Percentiles rank a stretch among this genome's conserved stretches.
Evolutionary conservation across 1,140 invertebrate species (phyloP).

Genomic region (Drosophila tani): DNA sequence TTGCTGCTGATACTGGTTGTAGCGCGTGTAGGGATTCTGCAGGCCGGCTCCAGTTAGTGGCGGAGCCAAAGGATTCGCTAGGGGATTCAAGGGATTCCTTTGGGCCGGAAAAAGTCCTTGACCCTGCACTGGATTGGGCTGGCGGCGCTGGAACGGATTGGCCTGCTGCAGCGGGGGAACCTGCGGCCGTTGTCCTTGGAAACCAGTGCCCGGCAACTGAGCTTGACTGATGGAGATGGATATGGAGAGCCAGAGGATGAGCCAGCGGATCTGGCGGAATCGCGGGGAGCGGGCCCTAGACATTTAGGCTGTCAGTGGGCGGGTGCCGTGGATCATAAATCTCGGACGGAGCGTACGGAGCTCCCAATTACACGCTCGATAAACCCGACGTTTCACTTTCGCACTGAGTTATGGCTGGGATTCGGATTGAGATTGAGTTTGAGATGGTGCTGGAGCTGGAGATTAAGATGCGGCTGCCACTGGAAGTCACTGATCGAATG

Average conservation of each 20-base stretch:
- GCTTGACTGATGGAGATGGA: conserved; percentile 35
- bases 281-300: conserved; percentile 19
- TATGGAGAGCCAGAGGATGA: conserved; percentile 32
- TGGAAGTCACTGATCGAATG: conserved; percentile 56
- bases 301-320: conserved; percentile 66
- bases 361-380: conserved; percentile 80
- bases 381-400: conserved; percentile 68
- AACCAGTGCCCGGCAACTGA: conserved; percentile 61
- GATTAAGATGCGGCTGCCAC: conserved; percentile 39
- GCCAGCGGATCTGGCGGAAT: conserved; percentile 44
- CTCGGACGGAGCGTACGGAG: conserved; percentile 44
- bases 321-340: conserved; percentile 67
- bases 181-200: conserved; percentile 60
- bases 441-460: not conserved
- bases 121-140: conserved; percentile 45
- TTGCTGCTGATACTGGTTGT: conserved; percentile 66
- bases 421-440: conserved; percentile 1
- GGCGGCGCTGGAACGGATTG: conserved; percentile 61
- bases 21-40: conserved; percentile 61
- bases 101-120: conserved; percentile 69
- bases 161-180: conserved; percentile 41
- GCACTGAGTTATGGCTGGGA: conserved; percentile 32
- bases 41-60: conserved; percentile 29
- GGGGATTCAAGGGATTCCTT: conserved; percentile 53
- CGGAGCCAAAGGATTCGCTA: conserved; percentile 40